Base-by-base conservation (phyloP, 2,888 invertebrate species). In the Leistus spinibarbis region DNA sequence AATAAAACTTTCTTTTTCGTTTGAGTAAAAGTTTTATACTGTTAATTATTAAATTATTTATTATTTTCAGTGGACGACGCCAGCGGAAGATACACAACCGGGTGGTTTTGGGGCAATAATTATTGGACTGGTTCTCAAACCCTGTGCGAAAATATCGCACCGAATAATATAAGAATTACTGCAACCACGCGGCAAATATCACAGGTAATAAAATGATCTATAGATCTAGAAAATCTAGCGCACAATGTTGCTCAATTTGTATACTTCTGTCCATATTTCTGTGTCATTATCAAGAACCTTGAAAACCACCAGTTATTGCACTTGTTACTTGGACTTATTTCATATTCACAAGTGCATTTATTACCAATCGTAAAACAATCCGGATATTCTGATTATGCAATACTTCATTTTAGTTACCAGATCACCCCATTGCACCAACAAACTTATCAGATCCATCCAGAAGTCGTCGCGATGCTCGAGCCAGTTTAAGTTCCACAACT, bases 51-150 rank as follows among this genome's bases (percentile, higher is more conserved):
- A n/a, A n/a, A n/a, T n/a, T n/a, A n/a, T n/a, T n/a, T n/a, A n/a
- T n/a, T n/a, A n/a, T n/a, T 87, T 86, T 56, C 83, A 91, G 91
- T 91, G 90, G 89, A 89, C 79, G 91, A 91, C 83, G 92, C 94
- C 20, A 92, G 92, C 81, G 93, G 93, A 0, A 90, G 92, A 77
- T 93, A 94, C 84, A 90, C 92, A 13, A 91, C 92, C 1, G 93
- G 93, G 84, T 93, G 93, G 88, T 93, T 92, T 86, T 93, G 93
- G 89, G 94, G 93, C 75, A 94, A 94, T 85, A 91, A 92, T 84
- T 94, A 92, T 85, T 94, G 93, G 93, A 90, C 92, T 76, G 94
- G 93, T 72, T 94, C 94, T 0, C 88, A 91, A 76, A 90, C 90
- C 79, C 88, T 92, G 53, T 94, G 94, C 84, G 89, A 91, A 78